Evolutionary conservation across 1,140 invertebrate species (phyloP).

Genomic region (Neomicropteryx cornuta): DNA sequence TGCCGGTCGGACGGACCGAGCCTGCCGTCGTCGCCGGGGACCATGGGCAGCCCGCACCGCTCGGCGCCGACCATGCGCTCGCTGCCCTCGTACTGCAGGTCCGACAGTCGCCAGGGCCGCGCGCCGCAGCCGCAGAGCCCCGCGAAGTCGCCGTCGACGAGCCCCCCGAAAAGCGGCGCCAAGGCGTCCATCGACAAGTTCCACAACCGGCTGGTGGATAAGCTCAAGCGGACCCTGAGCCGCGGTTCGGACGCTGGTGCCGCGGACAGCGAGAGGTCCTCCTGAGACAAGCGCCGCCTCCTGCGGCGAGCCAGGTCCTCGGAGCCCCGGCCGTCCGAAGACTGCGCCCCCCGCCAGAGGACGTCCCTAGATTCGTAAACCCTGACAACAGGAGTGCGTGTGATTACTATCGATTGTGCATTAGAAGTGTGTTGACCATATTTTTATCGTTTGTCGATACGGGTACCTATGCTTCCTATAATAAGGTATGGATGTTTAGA

Average conservation of each 20-base stretch:
- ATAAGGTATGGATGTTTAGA: too few species aligned
- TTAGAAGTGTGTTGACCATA: too few species aligned
- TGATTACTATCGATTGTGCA: too few species aligned
- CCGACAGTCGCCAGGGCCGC: constrained; percentile 38
- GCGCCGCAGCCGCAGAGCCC: constrained; percentile 45
- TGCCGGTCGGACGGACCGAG: constrained; percentile 69
- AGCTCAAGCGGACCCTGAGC: constrained; percentile 64
- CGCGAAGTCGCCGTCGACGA: constrained; percentile 37
- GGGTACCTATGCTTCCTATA: too few species aligned
- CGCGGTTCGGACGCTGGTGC: constrained; percentile 43
- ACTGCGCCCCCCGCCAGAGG: constrained; percentile 4
- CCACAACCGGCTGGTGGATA: constrained; percentile 72
- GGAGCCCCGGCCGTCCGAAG: constrained; percentile 4
- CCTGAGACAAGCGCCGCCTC: constrained; percentile 23
- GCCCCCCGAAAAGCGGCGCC: constrained; percentile 45
- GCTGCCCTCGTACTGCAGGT: constrained; percentile 41
- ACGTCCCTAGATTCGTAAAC: too few species aligned
- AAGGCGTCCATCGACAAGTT: too few species aligned
- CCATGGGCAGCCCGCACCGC: constrained; percentile 45
- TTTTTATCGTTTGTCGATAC: too few species aligned
- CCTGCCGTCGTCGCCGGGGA: constrained; percentile 57
- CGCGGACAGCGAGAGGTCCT: constrained; percentile 30
- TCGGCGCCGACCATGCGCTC: constrained; percentile 53
- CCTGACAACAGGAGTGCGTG: constrained; percentile 11
- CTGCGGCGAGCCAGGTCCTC: constrained; percentile 2